Evolutionary conservation across 2,113 vertebrate species (phyloP), one percentile per base, ranked within the genome.

Genomic region (Chaetodon trifascialis): DNA sequence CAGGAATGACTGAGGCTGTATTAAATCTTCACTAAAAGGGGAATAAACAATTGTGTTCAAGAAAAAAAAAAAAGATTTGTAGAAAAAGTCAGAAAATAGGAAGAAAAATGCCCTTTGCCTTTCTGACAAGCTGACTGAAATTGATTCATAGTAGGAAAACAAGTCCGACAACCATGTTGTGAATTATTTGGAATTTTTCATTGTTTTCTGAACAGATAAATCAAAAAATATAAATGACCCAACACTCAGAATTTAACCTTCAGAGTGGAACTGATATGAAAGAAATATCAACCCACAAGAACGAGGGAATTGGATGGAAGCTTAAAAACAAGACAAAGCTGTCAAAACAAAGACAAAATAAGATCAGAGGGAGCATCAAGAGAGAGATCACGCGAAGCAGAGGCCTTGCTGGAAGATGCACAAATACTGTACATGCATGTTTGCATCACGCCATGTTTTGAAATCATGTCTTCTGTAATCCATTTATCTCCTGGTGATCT

Each of bases 301-400:
- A 66, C n/a, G 5, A 21, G 44, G 72, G 49, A 76, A 79, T 65
- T 71, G 65, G 62, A 67, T 59, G 79, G 84, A 82, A 71, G 64
- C 56, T 58, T 17, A 78, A 81, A 76, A 81, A 71, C 64, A 15
- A 73, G 69, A 88, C 80, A 34, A 79, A 52, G n/a, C 19, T 59
- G 51, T 73, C 30, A 81, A 70, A 73, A 76, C 47, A 77, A 52
- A 77, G 52, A 73, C 36, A 66, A 17, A 42, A 36, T 55, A 65
- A 75, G 42, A 87, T 84, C 49, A 81, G n/a, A 71, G n/a, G 16
- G 59, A 77, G 84, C 85, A 86, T 76, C 71, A 54, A 69, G 62
- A 79, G 51, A 66, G 46, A 55, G 11, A 36, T 66, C 52, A 21
- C 44, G 25, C 16, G 60, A 38, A 75, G 72, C 38, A 19, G 15